Conservation (phyloP, 1,140 invertebrate genomes). For the Drosophila mayri region DNA sequence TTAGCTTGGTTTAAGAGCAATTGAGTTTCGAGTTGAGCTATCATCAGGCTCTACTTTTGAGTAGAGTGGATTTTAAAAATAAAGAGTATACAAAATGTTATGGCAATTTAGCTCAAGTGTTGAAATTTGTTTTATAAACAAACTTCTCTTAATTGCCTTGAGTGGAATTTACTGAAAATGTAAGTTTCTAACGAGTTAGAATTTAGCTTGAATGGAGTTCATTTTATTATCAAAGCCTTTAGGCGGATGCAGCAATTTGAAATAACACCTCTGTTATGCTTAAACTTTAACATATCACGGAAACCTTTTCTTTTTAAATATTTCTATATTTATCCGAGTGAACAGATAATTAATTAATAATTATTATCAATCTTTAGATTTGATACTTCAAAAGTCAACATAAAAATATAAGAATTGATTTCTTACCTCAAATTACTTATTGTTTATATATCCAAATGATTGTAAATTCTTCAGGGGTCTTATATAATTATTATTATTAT, state of each 20-base stretch:
- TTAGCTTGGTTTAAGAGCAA: constrained; percentile 19
- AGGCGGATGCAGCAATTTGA: not conserved
- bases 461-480: no score
- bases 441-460: no score
- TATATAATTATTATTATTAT: no score
- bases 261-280: not conserved
- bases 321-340: no score
- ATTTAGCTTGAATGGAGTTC: not conserved
- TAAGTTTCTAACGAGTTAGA: not conserved
- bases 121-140: not conserved
- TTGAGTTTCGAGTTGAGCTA: not conserved
- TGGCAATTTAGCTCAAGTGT: not conserved
- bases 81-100: not conserved
- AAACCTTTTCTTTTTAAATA: not conserved
- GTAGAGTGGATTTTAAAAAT: not conserved
- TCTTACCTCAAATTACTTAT: no score
- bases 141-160: not conserved
- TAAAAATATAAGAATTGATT: no score
- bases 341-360: no score
- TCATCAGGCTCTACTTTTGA: not conserved
- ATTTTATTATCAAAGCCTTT: not conserved
- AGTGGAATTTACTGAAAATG: not conserved
- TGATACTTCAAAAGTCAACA: no score
- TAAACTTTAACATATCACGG: not conserved
- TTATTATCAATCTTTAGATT: no score